A percentile compares a stretch with the other conserved stretches of the same genome.
phyloP scores from a whole-genome alignment of 2,113 vertebrate species.

The Lichenostomus cassidix region DNA sequence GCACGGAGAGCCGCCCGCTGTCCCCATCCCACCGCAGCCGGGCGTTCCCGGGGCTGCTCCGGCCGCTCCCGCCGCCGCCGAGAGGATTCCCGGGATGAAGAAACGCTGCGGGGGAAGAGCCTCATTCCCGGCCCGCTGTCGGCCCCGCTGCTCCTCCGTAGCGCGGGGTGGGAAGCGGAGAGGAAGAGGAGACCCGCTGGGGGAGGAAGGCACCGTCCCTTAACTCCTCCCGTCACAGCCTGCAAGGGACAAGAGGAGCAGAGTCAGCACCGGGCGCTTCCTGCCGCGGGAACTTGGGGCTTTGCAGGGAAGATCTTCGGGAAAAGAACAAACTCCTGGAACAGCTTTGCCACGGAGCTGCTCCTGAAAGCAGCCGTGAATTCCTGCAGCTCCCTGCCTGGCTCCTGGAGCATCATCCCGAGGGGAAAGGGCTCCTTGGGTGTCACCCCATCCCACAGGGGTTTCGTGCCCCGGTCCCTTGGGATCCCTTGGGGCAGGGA shows the following conservation, averaged over 20 bases:
- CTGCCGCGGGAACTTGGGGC: fast-evolving
- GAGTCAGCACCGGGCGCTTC: neutral
- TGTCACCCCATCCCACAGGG: neutral
- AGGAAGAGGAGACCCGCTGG: constrained; percentile 68
- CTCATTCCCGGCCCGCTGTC: neutral
- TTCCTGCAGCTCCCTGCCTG: neutral
- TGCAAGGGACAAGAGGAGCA: constrained; percentile 55
- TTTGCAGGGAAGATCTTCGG: neutral
- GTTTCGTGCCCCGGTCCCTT: fast-evolving
- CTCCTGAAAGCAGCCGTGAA: fast-evolving
- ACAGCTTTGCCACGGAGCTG: fast-evolving
- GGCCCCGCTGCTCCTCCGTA: constrained; percentile 4
- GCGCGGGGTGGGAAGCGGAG: neutral
- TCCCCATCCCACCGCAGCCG: neutral
- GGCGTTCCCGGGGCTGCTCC: neutral
- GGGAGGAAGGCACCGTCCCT: constrained; percentile 75
- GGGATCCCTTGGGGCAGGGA: fast-evolving
- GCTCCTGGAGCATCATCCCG: neutral
- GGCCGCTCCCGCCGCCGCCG: neutral
- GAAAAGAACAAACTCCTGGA: neutral
- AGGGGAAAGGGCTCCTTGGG: neutral
- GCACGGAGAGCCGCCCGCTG: fast-evolving
- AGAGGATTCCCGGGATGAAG: neutral
- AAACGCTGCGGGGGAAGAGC: neutral
- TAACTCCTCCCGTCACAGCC: constrained; percentile 82